Evolutionary conservation across 2,888 invertebrate genomes (phyloP).

Genomic region (Scaptomyza tumidula): DNA sequence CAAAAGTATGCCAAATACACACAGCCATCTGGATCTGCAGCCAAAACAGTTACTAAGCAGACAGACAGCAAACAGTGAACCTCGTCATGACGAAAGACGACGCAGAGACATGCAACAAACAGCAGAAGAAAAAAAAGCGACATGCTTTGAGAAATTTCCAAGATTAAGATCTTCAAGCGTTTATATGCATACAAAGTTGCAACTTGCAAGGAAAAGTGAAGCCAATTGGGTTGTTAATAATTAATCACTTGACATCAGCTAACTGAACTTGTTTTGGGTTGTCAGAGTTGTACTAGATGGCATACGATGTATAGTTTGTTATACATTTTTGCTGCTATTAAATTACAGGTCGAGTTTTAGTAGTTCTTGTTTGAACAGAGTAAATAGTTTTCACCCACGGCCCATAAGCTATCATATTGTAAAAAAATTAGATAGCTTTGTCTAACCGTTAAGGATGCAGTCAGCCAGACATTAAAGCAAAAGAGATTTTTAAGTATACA

Average conservation of each 20-base stretch:
- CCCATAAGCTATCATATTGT: too few relatives aligned
- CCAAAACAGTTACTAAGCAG: conserved; percentile 61
- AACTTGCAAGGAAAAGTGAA: conserved; percentile 38
- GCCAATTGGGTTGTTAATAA: conserved; percentile 35
- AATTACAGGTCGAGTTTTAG: too few relatives aligned
- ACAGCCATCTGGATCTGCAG: conserved; percentile 15
- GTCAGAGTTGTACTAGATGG: not conserved
- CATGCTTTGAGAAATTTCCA: conserved; percentile 35
- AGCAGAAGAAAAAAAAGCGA: conserved; percentile 18
- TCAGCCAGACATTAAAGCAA: not conserved
- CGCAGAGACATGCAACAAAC: conserved; percentile 1
- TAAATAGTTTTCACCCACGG: too few relatives aligned
- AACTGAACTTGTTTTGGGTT: conserved; percentile 21
- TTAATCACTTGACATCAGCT: conserved; percentile 38
- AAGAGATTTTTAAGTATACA: too few relatives aligned
- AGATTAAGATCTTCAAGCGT: conserved; percentile 48
- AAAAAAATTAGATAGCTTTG: too few relatives aligned
- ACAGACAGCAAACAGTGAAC: conserved; percentile 34
- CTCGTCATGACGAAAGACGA: conserved; percentile 17
- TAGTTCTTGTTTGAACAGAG: not conserved
- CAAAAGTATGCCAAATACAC: conserved; percentile 70
- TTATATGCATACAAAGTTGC: conserved; percentile 62
- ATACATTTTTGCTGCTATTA: not conserved
- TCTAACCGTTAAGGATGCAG: too few relatives aligned
- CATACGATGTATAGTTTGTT: not conserved